Evolutionary conservation across 1,140 invertebrate species (phyloP).

Genomic region (Drosophila nigrodunni): DNA sequence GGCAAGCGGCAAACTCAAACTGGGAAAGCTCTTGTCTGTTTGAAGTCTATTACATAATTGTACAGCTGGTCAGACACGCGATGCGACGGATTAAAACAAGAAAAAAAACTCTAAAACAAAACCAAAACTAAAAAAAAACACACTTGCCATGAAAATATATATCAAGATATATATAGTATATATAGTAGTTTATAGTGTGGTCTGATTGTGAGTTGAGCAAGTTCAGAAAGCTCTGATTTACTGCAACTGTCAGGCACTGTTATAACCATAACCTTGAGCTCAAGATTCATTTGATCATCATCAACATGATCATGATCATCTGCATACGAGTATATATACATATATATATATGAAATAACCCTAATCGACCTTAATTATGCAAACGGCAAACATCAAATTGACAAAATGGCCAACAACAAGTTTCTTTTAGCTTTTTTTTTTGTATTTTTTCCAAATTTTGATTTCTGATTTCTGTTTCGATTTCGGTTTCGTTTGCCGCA

Average conservation of each 20-base stretch:
- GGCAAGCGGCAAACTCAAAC: constrained; percentile 31
- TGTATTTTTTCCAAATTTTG: constrained; percentile 8
- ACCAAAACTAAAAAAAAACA: background rate
- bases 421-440: constrained; percentile 13
- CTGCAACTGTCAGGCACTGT: constrained; percentile 45
- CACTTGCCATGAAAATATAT: background rate
- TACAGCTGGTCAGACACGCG: constrained; percentile 38
- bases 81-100: constrained; percentile 13
- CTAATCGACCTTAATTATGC: constrained; percentile 81
- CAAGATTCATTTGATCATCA: constrained; percentile 53
- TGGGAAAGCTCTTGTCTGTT: constrained; percentile 35
- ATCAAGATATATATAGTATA: background rate
- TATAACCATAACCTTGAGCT: constrained; percentile 74
- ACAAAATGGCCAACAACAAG: constrained; percentile 36
- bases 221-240: constrained; percentile 27
- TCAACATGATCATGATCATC: constrained; percentile 22
- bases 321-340: constrained; percentile 8
- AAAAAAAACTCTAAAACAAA: background rate
- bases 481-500: constrained; percentile 27
- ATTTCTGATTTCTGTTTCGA: constrained; percentile 13
- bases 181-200: background rate
- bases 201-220: constrained; percentile 26
- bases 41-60: constrained; percentile 46
- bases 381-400: constrained; percentile 54
- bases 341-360: constrained; percentile 45